phyloP scores from a whole-genome alignment of 2,888 invertebrate genomes.

The Eretmocerus hayati region DNA sequence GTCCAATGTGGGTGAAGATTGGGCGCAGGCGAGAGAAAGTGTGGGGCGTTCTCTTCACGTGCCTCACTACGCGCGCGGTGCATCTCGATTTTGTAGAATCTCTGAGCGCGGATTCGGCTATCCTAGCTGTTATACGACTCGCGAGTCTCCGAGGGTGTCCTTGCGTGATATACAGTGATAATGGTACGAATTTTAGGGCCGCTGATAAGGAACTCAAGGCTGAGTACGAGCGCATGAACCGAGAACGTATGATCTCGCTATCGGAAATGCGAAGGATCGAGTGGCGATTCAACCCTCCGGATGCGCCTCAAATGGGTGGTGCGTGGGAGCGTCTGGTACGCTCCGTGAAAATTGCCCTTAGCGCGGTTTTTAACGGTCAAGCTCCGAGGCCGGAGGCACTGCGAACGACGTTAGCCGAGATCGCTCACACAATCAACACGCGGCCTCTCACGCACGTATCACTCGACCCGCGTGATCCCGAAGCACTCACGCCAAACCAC shows the following conservation, averaged over 20 bases:
- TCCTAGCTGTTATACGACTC: neutral
- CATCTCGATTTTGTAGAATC: neutral
- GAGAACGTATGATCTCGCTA: neutral
- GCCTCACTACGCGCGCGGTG: neutral
- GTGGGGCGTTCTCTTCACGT: conserved; percentile 1
- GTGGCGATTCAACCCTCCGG: conserved; percentile 2
- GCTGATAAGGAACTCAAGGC: neutral
- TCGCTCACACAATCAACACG: conserved; percentile 9
- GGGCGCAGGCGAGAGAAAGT: neutral
- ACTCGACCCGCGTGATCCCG: conserved; percentile 2
- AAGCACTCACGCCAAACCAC: conserved; percentile 12
- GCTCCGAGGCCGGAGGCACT: conserved; percentile 3
- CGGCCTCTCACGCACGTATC: conserved; percentile 8
- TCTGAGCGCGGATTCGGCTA: neutral
- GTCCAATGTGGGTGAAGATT: neutral
- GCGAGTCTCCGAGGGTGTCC: neutral
- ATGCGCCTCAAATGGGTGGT: conserved; percentile 8
- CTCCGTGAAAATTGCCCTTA: conserved; percentile 5
- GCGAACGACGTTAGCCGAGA: conserved; percentile 6
- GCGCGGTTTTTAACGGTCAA: neutral
- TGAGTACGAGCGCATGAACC: neutral
- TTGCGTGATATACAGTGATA: neutral
- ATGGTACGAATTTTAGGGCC: conserved; percentile 1
- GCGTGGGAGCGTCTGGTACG: conserved; percentile 7
- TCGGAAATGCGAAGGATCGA: neutral